A percentile compares a stretch with the other conserved stretches of the same genome.
Conservation (phyloP, 1,140 invertebrate species). For the Coelopa frigida region DNA sequence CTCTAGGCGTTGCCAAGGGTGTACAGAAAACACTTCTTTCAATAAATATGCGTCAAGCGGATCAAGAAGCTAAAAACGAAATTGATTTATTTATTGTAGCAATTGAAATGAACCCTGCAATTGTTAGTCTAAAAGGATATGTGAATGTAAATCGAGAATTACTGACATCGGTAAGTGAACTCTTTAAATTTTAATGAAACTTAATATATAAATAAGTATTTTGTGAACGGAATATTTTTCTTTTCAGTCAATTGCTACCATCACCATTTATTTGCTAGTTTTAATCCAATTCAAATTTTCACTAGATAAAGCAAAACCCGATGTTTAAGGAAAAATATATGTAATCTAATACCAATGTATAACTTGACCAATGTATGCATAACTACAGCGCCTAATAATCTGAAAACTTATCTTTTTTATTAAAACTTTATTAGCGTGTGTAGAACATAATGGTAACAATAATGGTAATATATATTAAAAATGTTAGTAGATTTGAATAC, state of each 20-base stretch:
- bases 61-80: constrained; percentile 51
- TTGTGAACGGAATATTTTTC: constrained; percentile 1
- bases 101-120: constrained; percentile 57
- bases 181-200: background rate
- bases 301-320: constrained; percentile 17
- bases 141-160: constrained; percentile 53
- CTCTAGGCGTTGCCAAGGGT: constrained; percentile 49
- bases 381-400: no score
- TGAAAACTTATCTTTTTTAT: no score
- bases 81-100: constrained; percentile 55
- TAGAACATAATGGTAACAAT: no score
- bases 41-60: constrained; percentile 49
- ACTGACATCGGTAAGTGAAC: constrained; percentile 49
- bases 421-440: no score
- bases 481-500: no score
- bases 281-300: constrained; percentile 56
- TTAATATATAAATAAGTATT: constrained; percentile 2
- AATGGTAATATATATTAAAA: no score
- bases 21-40: constrained; percentile 51
- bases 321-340: no score
- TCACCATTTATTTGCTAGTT: constrained; percentile 54
- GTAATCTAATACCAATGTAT: no score
- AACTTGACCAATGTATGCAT: no score
- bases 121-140: constrained; percentile 54
- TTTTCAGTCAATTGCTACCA: constrained; percentile 51